phyloP scores from a whole-genome alignment of 2,888 invertebrate species.

The Sesamia inferens region DNA sequence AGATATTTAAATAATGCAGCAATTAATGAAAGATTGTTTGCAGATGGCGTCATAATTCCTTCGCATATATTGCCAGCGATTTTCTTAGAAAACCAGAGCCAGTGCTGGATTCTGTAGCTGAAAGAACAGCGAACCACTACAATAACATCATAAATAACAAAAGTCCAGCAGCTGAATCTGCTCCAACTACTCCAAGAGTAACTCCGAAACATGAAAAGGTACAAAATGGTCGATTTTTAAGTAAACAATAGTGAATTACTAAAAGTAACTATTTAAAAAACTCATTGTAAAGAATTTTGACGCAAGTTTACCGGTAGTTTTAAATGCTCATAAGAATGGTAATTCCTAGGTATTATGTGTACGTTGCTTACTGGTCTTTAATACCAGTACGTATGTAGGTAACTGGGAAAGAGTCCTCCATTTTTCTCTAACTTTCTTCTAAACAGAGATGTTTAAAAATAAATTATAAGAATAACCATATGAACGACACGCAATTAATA shows the following conservation, averaged over 20 bases:
- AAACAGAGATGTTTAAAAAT: neutral
- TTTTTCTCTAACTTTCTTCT: neutral
- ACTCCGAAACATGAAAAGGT: constrained; percentile 50
- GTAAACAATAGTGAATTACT: neutral
- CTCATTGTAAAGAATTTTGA: neutral
- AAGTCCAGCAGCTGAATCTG: constrained; percentile 16
- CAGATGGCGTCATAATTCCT: constrained; percentile 75
- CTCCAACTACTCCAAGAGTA: constrained; percentile 29
- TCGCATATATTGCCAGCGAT: constrained; percentile 66
- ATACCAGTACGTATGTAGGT: too few species aligned
- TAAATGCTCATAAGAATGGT: neutral
- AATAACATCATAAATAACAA: constrained; percentile 15
- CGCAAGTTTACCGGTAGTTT: neutral
- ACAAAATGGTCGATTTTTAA: neutral
- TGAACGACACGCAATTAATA: neutral
- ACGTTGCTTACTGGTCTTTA: neutral
- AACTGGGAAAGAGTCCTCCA: neutral
- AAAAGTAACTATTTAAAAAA: neutral
- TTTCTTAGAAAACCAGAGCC: constrained; percentile 57
- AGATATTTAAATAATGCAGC: too few species aligned
- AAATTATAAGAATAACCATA: neutral
- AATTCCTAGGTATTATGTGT: neutral
- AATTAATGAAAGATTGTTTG: neutral
- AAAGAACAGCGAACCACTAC: constrained; percentile 38
- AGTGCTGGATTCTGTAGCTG: constrained; percentile 61